phyloP scores from a whole-genome alignment of 2,113 vertebrate genomes.

The Platysternon megacephalum region DNA sequence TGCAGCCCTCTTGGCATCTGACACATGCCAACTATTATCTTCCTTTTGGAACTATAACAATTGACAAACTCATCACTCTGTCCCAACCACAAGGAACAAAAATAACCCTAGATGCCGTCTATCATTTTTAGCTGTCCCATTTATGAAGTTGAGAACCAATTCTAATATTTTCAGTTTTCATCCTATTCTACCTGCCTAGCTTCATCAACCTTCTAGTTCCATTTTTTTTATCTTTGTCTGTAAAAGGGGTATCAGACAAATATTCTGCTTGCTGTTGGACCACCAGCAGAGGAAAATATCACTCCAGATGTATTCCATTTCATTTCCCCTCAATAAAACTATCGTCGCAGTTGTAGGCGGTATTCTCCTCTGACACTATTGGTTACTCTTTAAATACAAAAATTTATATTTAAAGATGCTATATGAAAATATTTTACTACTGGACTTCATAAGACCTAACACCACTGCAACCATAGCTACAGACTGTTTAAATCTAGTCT shows the following conservation, averaged over 20 bases:
- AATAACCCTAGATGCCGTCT: background rate
- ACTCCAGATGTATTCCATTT: background rate
- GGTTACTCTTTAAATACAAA: background rate
- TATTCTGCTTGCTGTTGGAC: background rate
- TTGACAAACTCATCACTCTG: background rate
- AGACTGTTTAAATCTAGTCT: background rate
- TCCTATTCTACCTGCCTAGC: background rate
- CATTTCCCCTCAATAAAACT: background rate
- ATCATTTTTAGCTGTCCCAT: background rate
- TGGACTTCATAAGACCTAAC: background rate
- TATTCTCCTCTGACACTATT: background rate
- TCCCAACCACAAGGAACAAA: background rate
- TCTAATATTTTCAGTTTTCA: background rate
- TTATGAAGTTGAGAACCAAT: background rate
- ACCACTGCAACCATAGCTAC: background rate
- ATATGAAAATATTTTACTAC: too few species aligned
- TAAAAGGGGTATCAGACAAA: background rate
- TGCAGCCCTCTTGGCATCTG: background rate
- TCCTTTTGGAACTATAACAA: background rate
- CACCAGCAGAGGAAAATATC: background rate
- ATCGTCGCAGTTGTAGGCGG: background rate
- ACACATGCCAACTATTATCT: background rate
- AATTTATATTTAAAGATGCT: too few species aligned
- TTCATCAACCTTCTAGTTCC: background rate
- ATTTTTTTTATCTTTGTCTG: background rate